Evolutionary conservation across 92 coral and sea anemone genomes (phyloP).

Genomic region (Diadumene lineata): DNA sequence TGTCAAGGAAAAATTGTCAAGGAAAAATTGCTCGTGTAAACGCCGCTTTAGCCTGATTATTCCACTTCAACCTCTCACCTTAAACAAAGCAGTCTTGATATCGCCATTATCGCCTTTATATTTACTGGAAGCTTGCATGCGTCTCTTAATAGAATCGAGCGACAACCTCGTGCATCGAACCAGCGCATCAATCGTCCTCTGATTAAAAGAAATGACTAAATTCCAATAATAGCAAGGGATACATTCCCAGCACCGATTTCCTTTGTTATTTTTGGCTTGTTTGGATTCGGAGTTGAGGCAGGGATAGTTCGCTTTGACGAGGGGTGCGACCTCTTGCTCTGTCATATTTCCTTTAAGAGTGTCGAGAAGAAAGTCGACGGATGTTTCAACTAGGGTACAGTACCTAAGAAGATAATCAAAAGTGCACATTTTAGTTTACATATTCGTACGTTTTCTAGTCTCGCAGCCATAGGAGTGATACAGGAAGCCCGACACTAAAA

Average conservation of each 20-base stretch:
- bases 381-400: conserved; percentile 78
- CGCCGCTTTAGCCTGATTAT: too few relatives aligned
- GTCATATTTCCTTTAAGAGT: conserved; percentile 74
- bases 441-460: too few relatives aligned
- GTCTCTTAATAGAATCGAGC: conserved; percentile 83
- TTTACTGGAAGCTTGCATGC: conserved; percentile 92
- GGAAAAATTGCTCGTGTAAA: too few relatives aligned
- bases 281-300: conserved; percentile 91
- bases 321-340: conserved; percentile 61
- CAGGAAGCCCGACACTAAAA: too few relatives aligned
- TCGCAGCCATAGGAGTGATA: too few relatives aligned
- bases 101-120: conserved; percentile 74
- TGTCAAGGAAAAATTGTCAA: too few relatives aligned
- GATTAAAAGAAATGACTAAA: conserved; percentile 80
- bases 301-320: conserved; percentile 73
- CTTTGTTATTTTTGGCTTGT: conserved; percentile 92
- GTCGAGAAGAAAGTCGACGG: conserved; percentile 75
- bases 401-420: too few relatives aligned
- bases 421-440: too few relatives aligned
- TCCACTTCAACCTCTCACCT: conserved; percentile 67
- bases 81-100: conserved; percentile 74
- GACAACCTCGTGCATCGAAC: conserved; percentile 87
- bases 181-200: conserved; percentile 86
- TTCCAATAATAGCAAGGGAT: conserved; percentile 98
- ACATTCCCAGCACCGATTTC: conserved; percentile 98